phyloP scores from a whole-genome alignment of 2,797 vertebrate genomes.

The Eurystomus glaucurus region DNA sequence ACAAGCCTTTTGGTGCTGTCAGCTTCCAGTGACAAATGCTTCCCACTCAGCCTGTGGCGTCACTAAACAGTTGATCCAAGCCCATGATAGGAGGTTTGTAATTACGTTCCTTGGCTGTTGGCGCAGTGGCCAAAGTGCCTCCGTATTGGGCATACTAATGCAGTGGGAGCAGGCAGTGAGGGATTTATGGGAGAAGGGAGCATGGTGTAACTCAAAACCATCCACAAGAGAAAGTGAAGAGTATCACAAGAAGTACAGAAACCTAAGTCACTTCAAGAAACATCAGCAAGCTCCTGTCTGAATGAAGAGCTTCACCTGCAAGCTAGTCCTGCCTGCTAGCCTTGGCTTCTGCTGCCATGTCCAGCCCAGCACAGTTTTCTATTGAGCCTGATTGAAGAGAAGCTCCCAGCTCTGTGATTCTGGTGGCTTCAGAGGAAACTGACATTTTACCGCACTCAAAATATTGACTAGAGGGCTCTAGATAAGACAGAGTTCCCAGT shows the following conservation, averaged over 20 bases:
- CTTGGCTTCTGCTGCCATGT: neutral
- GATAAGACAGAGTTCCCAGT: neutral
- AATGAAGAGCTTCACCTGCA: neutral
- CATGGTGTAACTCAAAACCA: neutral
- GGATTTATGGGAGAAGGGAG: neutral
- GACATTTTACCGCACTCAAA: neutral
- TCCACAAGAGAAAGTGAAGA: neutral
- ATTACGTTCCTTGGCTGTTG: neutral
- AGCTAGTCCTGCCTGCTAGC: neutral
- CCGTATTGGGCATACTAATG: fast-evolving
- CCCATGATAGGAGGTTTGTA: neutral
- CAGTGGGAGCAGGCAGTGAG: fast-evolving
- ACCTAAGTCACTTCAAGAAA: neutral
- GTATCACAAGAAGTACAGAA: neutral
- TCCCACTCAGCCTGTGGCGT: neutral
- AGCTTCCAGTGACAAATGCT: slow-evolving; percentile 62
- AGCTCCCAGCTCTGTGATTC: neutral
- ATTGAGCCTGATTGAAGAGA: neutral
- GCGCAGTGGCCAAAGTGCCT: fast-evolving
- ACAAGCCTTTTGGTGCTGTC: slow-evolving; percentile 10
- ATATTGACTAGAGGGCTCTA: neutral
- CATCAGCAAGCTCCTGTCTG: neutral
- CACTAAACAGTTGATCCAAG: neutral
- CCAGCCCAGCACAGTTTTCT: neutral
- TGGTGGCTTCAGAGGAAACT: neutral